Percentiles rank a stretch among this genome's conserved stretches.
phyloP scores from a whole-genome alignment of 2,797 vertebrate genomes.

The Apodemus agrarius region DNA sequence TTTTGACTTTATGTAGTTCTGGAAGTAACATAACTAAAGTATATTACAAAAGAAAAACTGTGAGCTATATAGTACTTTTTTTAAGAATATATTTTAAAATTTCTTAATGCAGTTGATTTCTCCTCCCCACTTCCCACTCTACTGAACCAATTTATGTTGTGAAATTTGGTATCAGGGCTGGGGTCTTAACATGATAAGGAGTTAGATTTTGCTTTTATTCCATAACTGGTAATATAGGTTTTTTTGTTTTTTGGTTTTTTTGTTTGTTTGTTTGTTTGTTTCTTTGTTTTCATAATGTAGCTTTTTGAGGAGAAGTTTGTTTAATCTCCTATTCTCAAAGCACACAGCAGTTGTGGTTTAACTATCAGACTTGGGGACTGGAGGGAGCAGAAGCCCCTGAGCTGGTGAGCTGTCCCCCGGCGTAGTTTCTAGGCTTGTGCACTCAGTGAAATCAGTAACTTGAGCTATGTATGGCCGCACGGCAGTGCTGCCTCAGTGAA shows the following conservation, averaged over 20 bases:
- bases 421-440: constrained; percentile 62
- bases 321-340: constrained; percentile 76
- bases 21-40: constrained; percentile 76
- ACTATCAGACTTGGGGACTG: constrained; percentile 20
- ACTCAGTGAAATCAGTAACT: constrained; percentile 52
- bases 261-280: no score
- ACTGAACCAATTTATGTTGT: constrained; percentile 56
- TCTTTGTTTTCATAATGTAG: constrained; percentile 68
- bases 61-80: constrained; percentile 68
- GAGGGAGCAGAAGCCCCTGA: constrained; percentile 58
- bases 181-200: constrained; percentile 69
- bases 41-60: constrained; percentile 77
- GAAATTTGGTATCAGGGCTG: constrained; percentile 74
- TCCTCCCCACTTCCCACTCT: constrained; percentile 15
- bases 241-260: constrained; percentile 48
- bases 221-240: constrained; percentile 73
- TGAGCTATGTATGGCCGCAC: constrained; percentile 74
- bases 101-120: constrained; percentile 67
- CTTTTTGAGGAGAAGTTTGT: constrained; percentile 59
- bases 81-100: constrained; percentile 71
- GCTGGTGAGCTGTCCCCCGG: constrained; percentile 57
- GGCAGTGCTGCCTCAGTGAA: constrained; percentile 80
- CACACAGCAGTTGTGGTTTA: constrained; percentile 64
- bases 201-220: constrained; percentile 71
- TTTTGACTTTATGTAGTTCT: constrained; percentile 79